A percentile compares a stretch with the other conserved stretches of the same genome.
Evolutionary conservation across 1,140 invertebrate genomes (phyloP).

Genomic region (Gonioctena quinquepunctata): DNA sequence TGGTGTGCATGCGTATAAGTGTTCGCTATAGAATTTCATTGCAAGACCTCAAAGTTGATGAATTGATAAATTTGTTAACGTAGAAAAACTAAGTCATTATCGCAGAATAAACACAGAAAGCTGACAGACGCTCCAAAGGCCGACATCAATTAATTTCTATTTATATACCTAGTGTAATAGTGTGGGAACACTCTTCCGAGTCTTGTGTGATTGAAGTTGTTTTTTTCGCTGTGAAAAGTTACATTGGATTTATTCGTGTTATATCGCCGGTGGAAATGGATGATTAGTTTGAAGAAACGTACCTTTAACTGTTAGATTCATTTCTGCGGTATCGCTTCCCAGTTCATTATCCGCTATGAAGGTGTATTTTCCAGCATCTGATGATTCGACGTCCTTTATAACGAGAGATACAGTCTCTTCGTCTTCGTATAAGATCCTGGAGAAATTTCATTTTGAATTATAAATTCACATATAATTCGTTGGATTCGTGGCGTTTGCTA

Average conservation of each 20-base stretch:
- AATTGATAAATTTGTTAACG: neutral
- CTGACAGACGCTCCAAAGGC: neutral
- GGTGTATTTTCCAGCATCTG: conserved; percentile 85
- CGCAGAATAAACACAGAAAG: neutral
- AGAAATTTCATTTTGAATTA: neutral
- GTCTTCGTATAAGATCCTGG: conserved; percentile 85
- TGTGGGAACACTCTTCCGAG: conserved; percentile 4
- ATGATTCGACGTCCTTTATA: conserved; percentile 82
- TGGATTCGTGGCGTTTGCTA: too few species aligned
- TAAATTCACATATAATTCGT: too few species aligned
- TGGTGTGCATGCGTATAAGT: neutral
- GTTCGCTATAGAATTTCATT: neutral
- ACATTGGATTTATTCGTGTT: neutral
- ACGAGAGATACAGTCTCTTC: conserved; percentile 88
- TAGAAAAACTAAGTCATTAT: neutral
- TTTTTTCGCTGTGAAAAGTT: neutral
- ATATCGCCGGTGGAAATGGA: neutral
- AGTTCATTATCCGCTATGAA: conserved; percentile 87
- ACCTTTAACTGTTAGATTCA: conserved; percentile 77
- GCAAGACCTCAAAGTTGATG: neutral
- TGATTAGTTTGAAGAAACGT: too few species aligned
- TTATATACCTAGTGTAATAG: conserved; percentile 6
- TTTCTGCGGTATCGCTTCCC: conserved; percentile 76
- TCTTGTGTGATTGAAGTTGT: neutral
- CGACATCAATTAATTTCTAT: neutral